Evolutionary conservation across 1,140 invertebrate species (phyloP).

Genomic region (Eulimnadia texana): DNA sequence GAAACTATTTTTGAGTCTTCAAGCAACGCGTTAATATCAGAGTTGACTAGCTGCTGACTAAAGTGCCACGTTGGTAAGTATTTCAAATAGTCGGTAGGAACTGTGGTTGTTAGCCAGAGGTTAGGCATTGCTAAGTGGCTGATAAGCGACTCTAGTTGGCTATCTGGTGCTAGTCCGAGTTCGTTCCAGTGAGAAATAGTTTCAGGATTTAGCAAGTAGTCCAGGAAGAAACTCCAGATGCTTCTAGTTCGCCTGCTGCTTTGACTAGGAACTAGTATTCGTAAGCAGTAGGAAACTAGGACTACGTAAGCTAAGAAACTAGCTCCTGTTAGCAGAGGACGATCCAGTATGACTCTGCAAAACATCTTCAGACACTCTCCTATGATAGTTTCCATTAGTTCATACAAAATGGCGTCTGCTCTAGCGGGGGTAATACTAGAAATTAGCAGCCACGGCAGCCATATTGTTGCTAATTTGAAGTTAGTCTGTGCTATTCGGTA

Average conservation of each 20-base stretch:
- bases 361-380: not conserved
- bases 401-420: not conserved
- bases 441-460: not conserved
- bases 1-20: no score
- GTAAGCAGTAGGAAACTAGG: not conserved
- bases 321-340: not conserved
- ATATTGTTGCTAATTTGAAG: not conserved
- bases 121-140: constrained; percentile 33
- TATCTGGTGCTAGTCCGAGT: constrained; percentile 22
- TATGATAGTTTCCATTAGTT: not conserved
- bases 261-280: not conserved
- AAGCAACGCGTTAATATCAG: no score
- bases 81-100: constrained; percentile 34
- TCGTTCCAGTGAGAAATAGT: not conserved
- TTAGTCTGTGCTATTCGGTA: constrained; percentile 1
- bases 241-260: no score
- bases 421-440: not conserved
- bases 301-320: not conserved
- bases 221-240: no score
- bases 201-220: not conserved
- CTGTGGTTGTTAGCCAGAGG: constrained; percentile 33
- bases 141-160: constrained; percentile 30
- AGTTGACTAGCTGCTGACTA: constrained; percentile 19
- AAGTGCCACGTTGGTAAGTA: constrained; percentile 37
- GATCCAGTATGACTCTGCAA: not conserved